Conservation (phyloP, 2,888 invertebrate species). For the Cheilosia variabilis region DNA sequence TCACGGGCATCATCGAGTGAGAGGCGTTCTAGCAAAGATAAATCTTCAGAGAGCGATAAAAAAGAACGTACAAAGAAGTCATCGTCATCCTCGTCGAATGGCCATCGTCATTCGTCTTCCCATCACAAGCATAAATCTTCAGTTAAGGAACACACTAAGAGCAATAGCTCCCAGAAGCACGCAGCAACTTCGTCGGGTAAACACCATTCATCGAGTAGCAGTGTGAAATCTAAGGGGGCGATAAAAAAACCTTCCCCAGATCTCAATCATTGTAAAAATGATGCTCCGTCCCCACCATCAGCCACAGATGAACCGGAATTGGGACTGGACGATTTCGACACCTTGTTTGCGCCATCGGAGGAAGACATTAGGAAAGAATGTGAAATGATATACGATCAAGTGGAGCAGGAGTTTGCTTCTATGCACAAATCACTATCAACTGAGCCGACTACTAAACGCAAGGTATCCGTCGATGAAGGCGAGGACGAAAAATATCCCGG, state of each 20-base stretch:
- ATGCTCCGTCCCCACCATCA: constrained; percentile 35
- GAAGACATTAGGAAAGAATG: constrained; percentile 92
- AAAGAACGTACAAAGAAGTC: constrained; percentile 51
- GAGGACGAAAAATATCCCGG: constrained; percentile 77
- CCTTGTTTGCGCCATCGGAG: constrained; percentile 84
- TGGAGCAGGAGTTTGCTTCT: constrained; percentile 84
- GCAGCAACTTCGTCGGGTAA: constrained; percentile 60
- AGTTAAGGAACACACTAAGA: constrained; percentile 56
- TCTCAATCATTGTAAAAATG: constrained; percentile 35
- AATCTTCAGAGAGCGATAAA: constrained; percentile 3
- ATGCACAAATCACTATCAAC: constrained; percentile 74
- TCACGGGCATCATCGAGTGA: constrained; percentile 33
- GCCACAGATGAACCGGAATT: constrained; percentile 79
- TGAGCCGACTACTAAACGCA: constrained; percentile 57
- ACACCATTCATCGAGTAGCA: constrained; percentile 25
- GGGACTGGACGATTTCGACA: constrained; percentile 82
- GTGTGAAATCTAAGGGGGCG: constrained; percentile 29
- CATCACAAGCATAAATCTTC: constrained; percentile 73
- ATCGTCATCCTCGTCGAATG: constrained; percentile 43
- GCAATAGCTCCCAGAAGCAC: constrained; percentile 65
- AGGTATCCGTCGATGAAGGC: constrained; percentile 78
- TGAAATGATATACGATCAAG: constrained; percentile 93
- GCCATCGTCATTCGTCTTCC: constrained; percentile 59
- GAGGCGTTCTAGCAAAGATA: constrained; percentile 50
- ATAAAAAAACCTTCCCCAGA: constrained; percentile 2